These are phyloP conservation scores for Bursaphelenchus mucronatus DNA, from an alignment of 1,140 invertebrate species.

Conservation along the genomic window DNA sequence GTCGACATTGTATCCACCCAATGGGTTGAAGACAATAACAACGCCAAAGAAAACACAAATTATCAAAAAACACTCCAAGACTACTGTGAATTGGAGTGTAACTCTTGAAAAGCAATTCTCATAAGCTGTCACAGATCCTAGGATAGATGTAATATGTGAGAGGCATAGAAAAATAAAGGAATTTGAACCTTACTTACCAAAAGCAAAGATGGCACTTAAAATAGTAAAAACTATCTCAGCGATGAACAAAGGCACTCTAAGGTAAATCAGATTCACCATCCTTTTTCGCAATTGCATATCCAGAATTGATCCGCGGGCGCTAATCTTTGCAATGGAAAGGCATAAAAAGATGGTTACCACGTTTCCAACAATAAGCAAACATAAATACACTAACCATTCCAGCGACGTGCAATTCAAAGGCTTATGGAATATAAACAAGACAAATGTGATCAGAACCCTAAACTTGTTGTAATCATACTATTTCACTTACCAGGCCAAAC, in stretches of 20 bases:
- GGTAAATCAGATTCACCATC: slow-evolving; percentile 45
- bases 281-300: slow-evolving; percentile 36
- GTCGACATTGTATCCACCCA: slow-evolving; percentile 40
- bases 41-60: slow-evolving; percentile 44
- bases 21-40: slow-evolving; percentile 55
- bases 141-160: background rate
- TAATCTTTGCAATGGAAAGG: slow-evolving; percentile 29
- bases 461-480: background rate
- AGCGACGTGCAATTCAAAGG: slow-evolving; percentile 42
- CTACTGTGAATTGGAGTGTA: slow-evolving; percentile 38
- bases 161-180: background rate
- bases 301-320: slow-evolving; percentile 53
- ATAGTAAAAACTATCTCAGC: slow-evolving; percentile 51
- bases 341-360: slow-evolving; percentile 38
- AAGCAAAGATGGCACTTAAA: slow-evolving; percentile 36
- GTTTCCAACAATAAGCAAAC: slow-evolving; percentile 39
- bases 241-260: slow-evolving; percentile 53
- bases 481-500: slow-evolving; percentile 43
- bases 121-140: background rate
- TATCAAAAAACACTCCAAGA: slow-evolving; percentile 55
- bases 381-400: slow-evolving; percentile 36
- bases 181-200: slow-evolving; percentile 38
- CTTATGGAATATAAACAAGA: slow-evolving; percentile 49
- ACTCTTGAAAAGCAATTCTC: slow-evolving; percentile 22
- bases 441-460: slow-evolving; percentile 37